Evolutionary conservation across 2,888 invertebrate genomes (phyloP).

Genomic region (Coecobrya sp.): DNA sequence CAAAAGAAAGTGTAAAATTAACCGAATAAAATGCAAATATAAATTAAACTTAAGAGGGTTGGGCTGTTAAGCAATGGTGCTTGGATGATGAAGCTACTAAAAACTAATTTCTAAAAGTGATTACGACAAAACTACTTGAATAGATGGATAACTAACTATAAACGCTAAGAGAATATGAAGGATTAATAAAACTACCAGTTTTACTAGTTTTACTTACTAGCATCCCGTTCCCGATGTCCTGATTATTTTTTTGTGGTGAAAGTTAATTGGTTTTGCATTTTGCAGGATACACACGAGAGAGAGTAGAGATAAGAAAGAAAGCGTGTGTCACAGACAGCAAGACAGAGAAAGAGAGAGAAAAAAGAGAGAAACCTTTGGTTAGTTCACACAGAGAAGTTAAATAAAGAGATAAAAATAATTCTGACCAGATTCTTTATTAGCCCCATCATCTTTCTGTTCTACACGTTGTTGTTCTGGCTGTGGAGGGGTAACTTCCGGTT

Average conservation of each 20-base stretch:
- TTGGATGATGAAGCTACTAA: slow-evolving; percentile 10
- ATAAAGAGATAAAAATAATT: slow-evolving; percentile 77
- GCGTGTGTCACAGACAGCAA: slow-evolving; percentile 65
- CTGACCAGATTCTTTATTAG: slow-evolving; percentile 84
- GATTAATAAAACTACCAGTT: neutral
- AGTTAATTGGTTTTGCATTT: slow-evolving; percentile 53
- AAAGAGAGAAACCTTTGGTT: slow-evolving; percentile 74
- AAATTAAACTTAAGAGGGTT: neutral
- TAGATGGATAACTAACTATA: neutral
- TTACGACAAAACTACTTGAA: neutral
- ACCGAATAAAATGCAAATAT: neutral
- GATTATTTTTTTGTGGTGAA: slow-evolving; percentile 68
- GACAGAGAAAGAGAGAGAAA: slow-evolving; percentile 77
- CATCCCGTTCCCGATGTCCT: slow-evolving; percentile 86
- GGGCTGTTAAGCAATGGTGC: slow-evolving; percentile 24
- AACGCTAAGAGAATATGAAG: neutral
- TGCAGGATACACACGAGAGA: slow-evolving; percentile 49
- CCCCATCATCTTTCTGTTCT: slow-evolving; percentile 35
- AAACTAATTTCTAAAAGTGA: neutral
- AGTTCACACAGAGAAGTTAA: slow-evolving; percentile 78
- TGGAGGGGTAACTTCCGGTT: slow-evolving; percentile 14
- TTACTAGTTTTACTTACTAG: slow-evolving; percentile 85
- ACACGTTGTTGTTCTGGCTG: slow-evolving; percentile 24
- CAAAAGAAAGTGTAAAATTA: neutral
- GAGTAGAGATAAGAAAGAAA: slow-evolving; percentile 49